Percentiles rank a stretch among this genome's conserved stretches.
Conservation (phyloP, 2,113 vertebrate species). For the Artemisiospiza belli region DNA sequence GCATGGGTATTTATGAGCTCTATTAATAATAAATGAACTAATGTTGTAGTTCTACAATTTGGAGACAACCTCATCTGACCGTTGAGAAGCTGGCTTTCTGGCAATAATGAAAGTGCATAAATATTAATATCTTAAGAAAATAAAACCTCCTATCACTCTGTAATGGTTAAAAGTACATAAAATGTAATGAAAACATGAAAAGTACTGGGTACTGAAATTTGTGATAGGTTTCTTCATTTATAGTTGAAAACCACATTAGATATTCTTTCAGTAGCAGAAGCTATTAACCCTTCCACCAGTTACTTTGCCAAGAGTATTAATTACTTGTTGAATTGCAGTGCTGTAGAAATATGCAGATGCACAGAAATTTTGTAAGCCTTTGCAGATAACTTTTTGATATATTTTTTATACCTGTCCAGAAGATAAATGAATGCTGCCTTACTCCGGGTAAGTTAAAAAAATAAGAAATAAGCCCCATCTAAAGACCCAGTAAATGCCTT, state of each 20-base stretch:
- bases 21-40: slow-evolving; percentile 76
- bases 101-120: slow-evolving; percentile 64
- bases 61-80: slow-evolving; percentile 68
- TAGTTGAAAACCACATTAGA: not conserved
- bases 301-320: not conserved
- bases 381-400: not conserved
- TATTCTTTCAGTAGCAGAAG: not conserved
- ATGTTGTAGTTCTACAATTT: slow-evolving; percentile 54
- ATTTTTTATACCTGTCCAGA: not conserved
- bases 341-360: not conserved
- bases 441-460: not conserved
- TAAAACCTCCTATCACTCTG: not conserved
- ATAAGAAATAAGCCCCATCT: not conserved
- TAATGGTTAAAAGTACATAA: slow-evolving; percentile 47
- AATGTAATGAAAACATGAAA: slow-evolving; percentile 40
- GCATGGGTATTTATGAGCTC: slow-evolving; percentile 70
- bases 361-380: not conserved
- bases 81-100: slow-evolving; percentile 45
- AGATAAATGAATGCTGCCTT: not conserved
- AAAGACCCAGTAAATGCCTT: not conserved
- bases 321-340: not conserved
- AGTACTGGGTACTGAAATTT: not conserved
- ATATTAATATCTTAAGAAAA: slow-evolving; percentile 57
- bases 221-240: not conserved
- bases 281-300: not conserved